A percentile compares a stretch with the other conserved stretches of the same genome.
Evolutionary conservation across 2,113 vertebrate genomes (phyloP).

Genomic region (Mesocricetus auratus): DNA sequence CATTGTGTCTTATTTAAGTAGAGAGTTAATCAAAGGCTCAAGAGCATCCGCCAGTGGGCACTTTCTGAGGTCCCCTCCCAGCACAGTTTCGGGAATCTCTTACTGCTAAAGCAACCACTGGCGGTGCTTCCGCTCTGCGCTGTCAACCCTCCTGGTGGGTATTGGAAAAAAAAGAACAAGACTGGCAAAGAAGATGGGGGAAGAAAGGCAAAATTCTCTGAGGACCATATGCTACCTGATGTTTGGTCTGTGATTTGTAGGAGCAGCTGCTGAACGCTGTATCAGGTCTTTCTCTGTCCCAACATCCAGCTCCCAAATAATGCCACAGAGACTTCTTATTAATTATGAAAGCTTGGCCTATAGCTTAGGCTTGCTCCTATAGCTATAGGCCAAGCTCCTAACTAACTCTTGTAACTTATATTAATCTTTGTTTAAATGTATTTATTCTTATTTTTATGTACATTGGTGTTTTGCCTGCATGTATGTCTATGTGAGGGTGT

Average conservation of each 20-base stretch:
- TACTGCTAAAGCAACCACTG: not conserved
- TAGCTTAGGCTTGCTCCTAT: not conserved
- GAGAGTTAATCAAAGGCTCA: not conserved
- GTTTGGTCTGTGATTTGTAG: not conserved
- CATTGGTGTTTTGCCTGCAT: no score
- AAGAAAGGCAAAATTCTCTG: not conserved
- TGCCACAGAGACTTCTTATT: no score
- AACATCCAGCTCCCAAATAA: not conserved
- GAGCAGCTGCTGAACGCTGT: not conserved
- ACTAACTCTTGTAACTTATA: no score
- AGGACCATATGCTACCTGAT: not conserved
- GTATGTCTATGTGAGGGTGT: no score
- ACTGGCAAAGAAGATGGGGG: not conserved
- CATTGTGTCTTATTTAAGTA: not conserved
- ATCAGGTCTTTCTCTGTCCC: not conserved
- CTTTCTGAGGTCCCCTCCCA: not conserved
- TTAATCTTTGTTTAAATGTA: no score
- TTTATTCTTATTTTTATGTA: no score
- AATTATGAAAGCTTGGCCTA: not conserved
- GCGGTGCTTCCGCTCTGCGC: not conserved
- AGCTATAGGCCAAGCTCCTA: no score
- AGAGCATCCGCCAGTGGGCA: not conserved
- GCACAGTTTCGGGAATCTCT: not conserved
- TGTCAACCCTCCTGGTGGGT: not conserved
- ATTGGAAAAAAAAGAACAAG: not conserved